These are phyloP conservation scores for Drosophila niveifrons DNA, from an alignment of 2,888 invertebrate genomes.

Conservation along the genomic window DNA sequence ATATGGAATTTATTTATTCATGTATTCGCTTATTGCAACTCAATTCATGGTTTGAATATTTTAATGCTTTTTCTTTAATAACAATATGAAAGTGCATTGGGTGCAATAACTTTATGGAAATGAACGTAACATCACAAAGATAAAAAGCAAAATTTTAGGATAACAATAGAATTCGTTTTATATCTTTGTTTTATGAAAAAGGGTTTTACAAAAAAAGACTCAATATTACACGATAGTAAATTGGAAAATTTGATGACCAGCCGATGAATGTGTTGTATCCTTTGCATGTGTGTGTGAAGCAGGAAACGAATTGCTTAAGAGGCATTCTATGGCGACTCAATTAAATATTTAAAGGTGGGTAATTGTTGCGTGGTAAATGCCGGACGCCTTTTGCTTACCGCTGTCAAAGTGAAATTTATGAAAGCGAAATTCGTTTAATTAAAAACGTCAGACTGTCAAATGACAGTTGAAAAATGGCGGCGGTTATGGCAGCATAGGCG, in stretches of 20 bases:
- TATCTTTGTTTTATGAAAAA: background rate
- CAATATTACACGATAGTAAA: background rate
- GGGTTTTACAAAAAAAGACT: background rate
- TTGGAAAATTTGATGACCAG: background rate
- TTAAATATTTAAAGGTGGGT: slow-evolving; percentile 67
- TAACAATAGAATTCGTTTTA: background rate
- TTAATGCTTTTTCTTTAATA: background rate
- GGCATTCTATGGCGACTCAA: slow-evolving; percentile 49
- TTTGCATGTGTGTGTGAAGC: background rate
- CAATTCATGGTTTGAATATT: background rate
- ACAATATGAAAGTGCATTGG: background rate
- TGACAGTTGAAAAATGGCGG: slow-evolving; percentile 57
- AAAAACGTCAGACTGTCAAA: slow-evolving; percentile 59
- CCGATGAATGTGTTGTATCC: background rate
- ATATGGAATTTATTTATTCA: background rate
- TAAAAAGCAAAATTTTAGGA: background rate
- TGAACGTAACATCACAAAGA: background rate
- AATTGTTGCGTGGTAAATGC: slow-evolving; percentile 60
- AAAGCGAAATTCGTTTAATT: slow-evolving; percentile 75
- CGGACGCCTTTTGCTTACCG: slow-evolving; percentile 49
- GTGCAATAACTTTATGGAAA: background rate
- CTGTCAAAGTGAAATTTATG: slow-evolving; percentile 77
- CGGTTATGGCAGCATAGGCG: background rate
- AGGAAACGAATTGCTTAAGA: background rate
- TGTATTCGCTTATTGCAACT: background rate